phyloP scores from a whole-genome alignment of 2,888 invertebrate species.

The Branchinecta sandiegonensis region DNA sequence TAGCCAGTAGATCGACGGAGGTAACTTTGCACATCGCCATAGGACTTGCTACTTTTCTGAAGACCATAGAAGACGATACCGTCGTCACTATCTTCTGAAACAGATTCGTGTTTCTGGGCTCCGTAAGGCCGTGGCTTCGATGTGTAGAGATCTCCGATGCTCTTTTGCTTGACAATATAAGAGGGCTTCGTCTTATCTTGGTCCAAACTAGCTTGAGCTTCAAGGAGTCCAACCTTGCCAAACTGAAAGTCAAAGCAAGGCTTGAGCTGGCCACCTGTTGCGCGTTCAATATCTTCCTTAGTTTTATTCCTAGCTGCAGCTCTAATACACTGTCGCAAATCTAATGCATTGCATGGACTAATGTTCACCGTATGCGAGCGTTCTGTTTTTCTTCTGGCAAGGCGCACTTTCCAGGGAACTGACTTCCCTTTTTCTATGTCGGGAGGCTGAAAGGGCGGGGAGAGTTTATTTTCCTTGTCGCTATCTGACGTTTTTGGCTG shows the following conservation, averaged over 20 bases:
- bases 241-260: conserved; percentile 19
- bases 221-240: conserved; percentile 15
- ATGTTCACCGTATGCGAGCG: conserved; percentile 66
- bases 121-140: conserved; percentile 21
- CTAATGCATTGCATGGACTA: conserved; percentile 38
- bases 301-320: conserved; percentile 19
- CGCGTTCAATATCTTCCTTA: conserved; percentile 17
- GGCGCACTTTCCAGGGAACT: conserved; percentile 31
- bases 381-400: conserved; percentile 37
- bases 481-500: not conserved
- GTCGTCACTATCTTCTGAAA: conserved; percentile 8
- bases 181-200: not conserved
- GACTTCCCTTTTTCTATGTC: conserved; percentile 21
- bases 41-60: not conserved
- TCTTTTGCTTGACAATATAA: conserved; percentile 24
- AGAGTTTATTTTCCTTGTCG: not conserved
- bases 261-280: conserved; percentile 16
- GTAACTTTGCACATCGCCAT: not conserved
- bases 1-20: not conserved
- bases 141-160: conserved; percentile 24
- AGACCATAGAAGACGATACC: not conserved
- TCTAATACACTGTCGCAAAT: conserved; percentile 21
- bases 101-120: not conserved
- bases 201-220: conserved; percentile 16
- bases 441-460: not conserved